Evolutionary conservation across 2,113 vertebrate genomes (phyloP).

Genomic region (Elanoides forficatus): DNA sequence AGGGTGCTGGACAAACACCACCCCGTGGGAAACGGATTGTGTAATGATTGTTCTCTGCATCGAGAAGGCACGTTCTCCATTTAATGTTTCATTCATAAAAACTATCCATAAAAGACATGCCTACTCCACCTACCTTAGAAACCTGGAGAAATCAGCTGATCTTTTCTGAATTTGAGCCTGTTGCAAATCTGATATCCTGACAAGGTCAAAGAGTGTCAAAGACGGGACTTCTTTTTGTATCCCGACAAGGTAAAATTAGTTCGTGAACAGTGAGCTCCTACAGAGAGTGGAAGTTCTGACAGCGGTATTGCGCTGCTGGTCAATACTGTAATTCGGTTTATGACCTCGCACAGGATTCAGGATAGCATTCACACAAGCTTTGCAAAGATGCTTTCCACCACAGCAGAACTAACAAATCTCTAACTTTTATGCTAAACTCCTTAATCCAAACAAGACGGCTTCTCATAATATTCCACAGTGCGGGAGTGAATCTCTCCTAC

Average conservation of each 20-base stretch:
- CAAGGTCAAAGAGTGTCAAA: neutral
- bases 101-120: neutral
- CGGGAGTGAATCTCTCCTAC: neutral
- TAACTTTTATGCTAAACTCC: neutral
- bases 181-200: neutral
- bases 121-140: neutral
- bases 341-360: neutral
- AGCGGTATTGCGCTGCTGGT: neutral
- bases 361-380: neutral
- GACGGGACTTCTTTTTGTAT: neutral
- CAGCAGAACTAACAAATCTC: neutral
- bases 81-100: neutral
- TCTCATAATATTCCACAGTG: neutral
- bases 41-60: neutral
- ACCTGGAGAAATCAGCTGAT: neutral
- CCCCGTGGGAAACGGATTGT: neutral
- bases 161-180: neutral
- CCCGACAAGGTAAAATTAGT: neutral
- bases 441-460: neutral
- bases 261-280: neutral
- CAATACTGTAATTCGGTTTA: neutral
- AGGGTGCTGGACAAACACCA: neutral
- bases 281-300: neutral
- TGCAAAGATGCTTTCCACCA: neutral
- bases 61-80: rapidly evolving